Evolutionary conservation across 1,140 invertebrate species (phyloP).

Genomic region (Drosophila albomicans): DNA sequence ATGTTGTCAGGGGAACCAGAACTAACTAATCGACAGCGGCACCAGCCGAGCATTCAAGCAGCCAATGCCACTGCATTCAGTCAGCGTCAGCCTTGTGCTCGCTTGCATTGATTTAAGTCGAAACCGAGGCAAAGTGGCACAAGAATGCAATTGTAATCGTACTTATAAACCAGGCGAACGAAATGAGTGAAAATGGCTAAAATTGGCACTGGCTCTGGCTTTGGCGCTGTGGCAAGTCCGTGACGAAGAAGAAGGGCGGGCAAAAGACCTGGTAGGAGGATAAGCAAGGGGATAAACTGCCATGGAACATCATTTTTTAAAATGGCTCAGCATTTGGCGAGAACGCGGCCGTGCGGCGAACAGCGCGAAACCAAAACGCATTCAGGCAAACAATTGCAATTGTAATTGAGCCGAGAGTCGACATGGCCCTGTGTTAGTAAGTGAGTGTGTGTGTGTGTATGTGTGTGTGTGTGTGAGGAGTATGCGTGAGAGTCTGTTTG

Average conservation of each 20-base stretch:
- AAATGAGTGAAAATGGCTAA: conserved; percentile 56
- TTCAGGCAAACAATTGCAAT: conserved; percentile 83
- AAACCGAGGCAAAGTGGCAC: conserved; percentile 55
- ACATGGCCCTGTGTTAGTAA: conserved; percentile 47
- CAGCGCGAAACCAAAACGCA: conserved; percentile 77
- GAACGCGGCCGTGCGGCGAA: conserved; percentile 49
- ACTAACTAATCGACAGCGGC: conserved; percentile 34
- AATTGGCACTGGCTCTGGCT: conserved; percentile 16
- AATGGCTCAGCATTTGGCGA: conserved; percentile 69
- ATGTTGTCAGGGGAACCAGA: conserved; percentile 12
- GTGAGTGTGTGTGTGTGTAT: conserved; percentile 23
- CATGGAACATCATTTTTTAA: conserved; percentile 73
- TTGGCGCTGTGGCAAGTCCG: too few species aligned
- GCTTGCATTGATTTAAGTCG: conserved; percentile 68
- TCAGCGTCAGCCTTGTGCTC: conserved; percentile 46
- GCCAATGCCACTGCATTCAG: conserved; percentile 25
- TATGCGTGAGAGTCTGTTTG: conserved; percentile 64
- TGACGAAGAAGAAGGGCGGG: too few species aligned
- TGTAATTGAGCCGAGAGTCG: conserved; percentile 81
- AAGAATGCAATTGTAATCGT: conserved; percentile 61
- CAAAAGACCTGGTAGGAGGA: background rate
- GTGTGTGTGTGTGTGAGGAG: conserved; percentile 25
- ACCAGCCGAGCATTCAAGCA: conserved; percentile 22
- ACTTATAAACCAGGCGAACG: conserved; percentile 44
- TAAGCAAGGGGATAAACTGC: conserved; percentile 44